Conservation (phyloP, 2,113 vertebrate species). For the Odocoileus virginianus region DNA sequence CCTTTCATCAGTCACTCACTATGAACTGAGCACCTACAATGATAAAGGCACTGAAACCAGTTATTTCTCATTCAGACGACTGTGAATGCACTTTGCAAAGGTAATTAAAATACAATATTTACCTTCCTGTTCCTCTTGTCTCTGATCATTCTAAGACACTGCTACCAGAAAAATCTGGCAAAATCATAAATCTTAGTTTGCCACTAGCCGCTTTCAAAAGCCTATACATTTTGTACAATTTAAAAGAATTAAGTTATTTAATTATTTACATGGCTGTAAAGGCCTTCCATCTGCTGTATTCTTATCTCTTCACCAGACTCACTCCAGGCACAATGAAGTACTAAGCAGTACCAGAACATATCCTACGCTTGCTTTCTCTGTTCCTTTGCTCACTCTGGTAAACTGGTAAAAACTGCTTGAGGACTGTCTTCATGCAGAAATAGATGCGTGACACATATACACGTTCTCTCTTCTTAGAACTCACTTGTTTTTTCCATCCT, state of each 20-base stretch:
- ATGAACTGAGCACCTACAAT: neutral
- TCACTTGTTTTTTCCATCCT: neutral
- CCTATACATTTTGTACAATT: neutral
- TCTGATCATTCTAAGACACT: neutral
- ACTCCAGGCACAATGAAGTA: neutral
- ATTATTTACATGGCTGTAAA: neutral
- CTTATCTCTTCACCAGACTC: neutral
- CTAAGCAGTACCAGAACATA: neutral
- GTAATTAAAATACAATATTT: neutral
- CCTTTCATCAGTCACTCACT: neutral
- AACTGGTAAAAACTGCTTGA: neutral
- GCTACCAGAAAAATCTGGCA: neutral
- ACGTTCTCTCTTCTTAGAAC: neutral
- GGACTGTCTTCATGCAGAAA: neutral
- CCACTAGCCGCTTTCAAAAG: neutral
- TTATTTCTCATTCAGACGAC: slow-evolving; percentile 20
- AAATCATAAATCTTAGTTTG: neutral
- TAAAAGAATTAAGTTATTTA: neutral
- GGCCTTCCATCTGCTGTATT: neutral
- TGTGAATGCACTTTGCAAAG: neutral
- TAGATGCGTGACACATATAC: neutral
- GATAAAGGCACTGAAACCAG: neutral
- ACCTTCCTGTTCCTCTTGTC: neutral
- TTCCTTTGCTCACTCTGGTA: neutral
- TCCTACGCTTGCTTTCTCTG: neutral